Evolutionary conservation across 2,797 vertebrate genomes (phyloP).

Genomic region (Macroramphosus scolopax): DNA sequence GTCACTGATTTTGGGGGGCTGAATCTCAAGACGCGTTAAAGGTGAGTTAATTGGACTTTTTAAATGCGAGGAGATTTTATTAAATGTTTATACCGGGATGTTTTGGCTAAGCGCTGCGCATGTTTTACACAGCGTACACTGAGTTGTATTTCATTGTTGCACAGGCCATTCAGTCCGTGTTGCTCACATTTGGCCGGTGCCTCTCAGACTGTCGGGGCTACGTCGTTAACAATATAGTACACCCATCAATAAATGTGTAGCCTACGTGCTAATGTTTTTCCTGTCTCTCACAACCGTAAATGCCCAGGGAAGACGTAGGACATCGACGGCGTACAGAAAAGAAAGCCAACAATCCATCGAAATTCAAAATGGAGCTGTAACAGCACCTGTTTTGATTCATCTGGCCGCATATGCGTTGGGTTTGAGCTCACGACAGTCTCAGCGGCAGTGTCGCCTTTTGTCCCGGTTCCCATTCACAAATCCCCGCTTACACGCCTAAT

Average conservation of each 20-base stretch:
- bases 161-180: slow-evolving; percentile 53
- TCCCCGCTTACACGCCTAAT: slow-evolving; percentile 28
- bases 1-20: slow-evolving; percentile 61
- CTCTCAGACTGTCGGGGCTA: slow-evolving; percentile 37
- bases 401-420: slow-evolving; percentile 61
- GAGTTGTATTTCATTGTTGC: slow-evolving; percentile 67
- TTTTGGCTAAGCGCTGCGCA: slow-evolving; percentile 1
- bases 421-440: slow-evolving; percentile 25
- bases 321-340: slow-evolving; percentile 16
- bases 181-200: slow-evolving; percentile 50
- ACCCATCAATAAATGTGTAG: slow-evolving; percentile 18
- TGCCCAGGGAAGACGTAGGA: not conserved
- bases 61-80: not conserved
- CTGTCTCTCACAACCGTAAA: not conserved
- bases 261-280: slow-evolving; percentile 1
- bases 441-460: slow-evolving; percentile 27
- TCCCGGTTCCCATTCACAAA: slow-evolving; percentile 52
- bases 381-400: slow-evolving; percentile 78
- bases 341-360: slow-evolving; percentile 55
- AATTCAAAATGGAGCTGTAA: slow-evolving; percentile 77
- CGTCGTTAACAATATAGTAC: slow-evolving; percentile 37
- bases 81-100: not conserved
- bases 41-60: slow-evolving; percentile 61
- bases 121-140: slow-evolving; percentile 12
- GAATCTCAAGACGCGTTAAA: slow-evolving; percentile 68